Base-by-base conservation (phyloP, 2,888 invertebrate species). In the Microchrysa polita region DNA sequence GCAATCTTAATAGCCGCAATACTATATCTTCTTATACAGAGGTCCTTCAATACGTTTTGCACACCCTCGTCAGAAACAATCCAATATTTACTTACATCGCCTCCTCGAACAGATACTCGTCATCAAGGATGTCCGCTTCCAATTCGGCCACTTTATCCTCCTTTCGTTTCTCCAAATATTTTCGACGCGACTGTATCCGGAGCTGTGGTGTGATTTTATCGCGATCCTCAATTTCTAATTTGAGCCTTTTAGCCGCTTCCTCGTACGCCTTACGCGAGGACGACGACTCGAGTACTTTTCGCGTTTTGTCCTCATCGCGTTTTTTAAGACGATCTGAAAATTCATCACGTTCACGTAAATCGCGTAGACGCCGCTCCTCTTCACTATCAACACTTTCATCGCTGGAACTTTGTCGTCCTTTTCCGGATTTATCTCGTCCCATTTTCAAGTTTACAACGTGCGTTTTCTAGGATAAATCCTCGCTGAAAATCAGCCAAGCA, bases 131-230 rank as follows among this genome's bases (percentile, higher is more conserved):
- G 81, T 97, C 97, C 5, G 93, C 94, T 85, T 98, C 98, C 67
- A 99, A 86, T 83, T 99, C 98, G 10, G 93, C 90, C 44, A 98
- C 90, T 86, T 99, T 99, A 81, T 99, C 98, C 74, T 93, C 95
- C 84, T 97, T 97, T 60, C 99, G 89, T 84, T 98, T 99, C 81
- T 94, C 94, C 79, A 99, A 88, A 84, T 99, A 99, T 80, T 95
- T 93, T 61, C 97, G 87, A 27, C 99, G 89, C 0, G 98, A 98
- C 81, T 97, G 93, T 18, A 96, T 88, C 44, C 99, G 88, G 23
- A 99, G 84, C 80, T 93, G 93, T 0, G 97, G 96, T 67, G 99
- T 86, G 77, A 97, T 88, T 82, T 93, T 94, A 72, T 93, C 93
- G 63, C 93, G 88, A 80, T 95, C 94, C 80, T 95, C 93, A 44